Evolutionary conservation across 1,140 invertebrate genomes (phyloP), one percentile per base, ranked within the genome.

Genomic region (Papilio machaon): DNA sequence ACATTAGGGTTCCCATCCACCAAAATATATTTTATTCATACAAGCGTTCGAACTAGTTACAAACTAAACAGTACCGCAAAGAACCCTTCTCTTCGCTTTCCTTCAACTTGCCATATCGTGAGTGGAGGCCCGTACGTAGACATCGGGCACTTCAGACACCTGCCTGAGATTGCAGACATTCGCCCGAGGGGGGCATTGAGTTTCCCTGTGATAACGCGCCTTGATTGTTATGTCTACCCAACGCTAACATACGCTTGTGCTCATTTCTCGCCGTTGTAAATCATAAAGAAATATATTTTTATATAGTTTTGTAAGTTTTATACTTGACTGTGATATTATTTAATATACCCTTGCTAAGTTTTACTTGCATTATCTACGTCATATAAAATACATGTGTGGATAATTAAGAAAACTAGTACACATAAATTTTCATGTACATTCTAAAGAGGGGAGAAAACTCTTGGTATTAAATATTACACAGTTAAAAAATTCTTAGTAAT

Each of bases 161-260:
- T 73, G 73, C n/a, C 73, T 17, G 73, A 73, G 73, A 73, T 73
- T 73, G 9, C 73, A 73, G 73, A 73, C 73, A 73, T 47, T 73
- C 73, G 17, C n/a, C 73, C 2, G 17, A 47, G 73, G 73, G 73
- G 9, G 30, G 17, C 38, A 73, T 73, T 73, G 17, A 73, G 8
- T 38, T 38, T 6, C 43, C 4, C 38, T 43, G 73, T 46, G 43
- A 73, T 73, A 46, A 43, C n/a, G 73, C 35, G 73, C 38, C 35
- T 38, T 73, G n/a, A 73, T 73, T 73, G 73, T 73, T 73, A 46
- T 43, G 70, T 73, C n/a, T 46, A 47, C 43, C n/a, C 17, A 11
- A 70, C 30, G 30, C 30, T 70, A 17, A 35, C 30, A 17, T 8
- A 70, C 4, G 13, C 7, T 70, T 38, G 64, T 70, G 30, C 64